Evolutionary conservation across 1,140 invertebrate species (phyloP).

Genomic region (Caenorhabditis elegans): WBcel235 BX284604.4:14094501-14095000

Average conservation of each 20-base stretch:
- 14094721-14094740: too few species aligned
- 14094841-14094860: too few species aligned
- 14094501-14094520: slow-evolving; percentile 66
- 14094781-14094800: too few species aligned
- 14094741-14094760: too few species aligned
- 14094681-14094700: slow-evolving; percentile 66
- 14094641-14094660: slow-evolving; percentile 63
- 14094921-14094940: too few species aligned
- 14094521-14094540: slow-evolving; percentile 46
- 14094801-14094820: too few species aligned
- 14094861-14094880: too few species aligned
- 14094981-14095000: background rate
- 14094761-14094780: too few species aligned
- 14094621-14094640: slow-evolving; percentile 64
- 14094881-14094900: too few species aligned
- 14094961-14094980: background rate
- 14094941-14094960: background rate
- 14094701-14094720: slow-evolving; percentile 53
- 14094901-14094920: too few species aligned
- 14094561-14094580: slow-evolving; percentile 56
- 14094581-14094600: slow-evolving; percentile 64
- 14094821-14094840: too few species aligned
- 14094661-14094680: slow-evolving; percentile 65
- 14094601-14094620: slow-evolving; percentile 66
- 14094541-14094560: background rate